Conservation (phyloP, 2,113 vertebrate species). For the Elephas maximus region DNA sequence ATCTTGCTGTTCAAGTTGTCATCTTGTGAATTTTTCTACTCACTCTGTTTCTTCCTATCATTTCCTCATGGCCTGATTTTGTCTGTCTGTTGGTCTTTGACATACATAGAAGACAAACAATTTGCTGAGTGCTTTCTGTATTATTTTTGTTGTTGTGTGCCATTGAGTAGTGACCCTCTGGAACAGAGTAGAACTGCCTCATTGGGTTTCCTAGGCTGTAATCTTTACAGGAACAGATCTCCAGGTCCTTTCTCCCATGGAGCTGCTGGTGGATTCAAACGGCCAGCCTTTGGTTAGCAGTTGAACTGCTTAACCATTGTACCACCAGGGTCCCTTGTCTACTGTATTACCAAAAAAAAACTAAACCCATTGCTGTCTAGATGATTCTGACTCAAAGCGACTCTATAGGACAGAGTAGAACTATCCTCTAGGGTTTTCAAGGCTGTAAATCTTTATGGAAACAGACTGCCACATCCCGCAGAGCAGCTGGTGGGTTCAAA, state of each 20-base stretch:
- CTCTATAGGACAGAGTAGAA: no score
- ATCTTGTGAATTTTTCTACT: conserved; percentile 47
- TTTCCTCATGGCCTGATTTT: conserved; percentile 58
- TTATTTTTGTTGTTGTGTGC: not conserved
- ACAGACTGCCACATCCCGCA: no score
- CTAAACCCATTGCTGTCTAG: no score
- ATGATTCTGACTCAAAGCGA: no score
- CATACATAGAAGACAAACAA: not conserved
- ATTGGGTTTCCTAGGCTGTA: not conserved
- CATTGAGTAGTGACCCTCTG: not conserved
- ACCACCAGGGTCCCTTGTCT: not conserved
- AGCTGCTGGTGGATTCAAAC: not conserved
- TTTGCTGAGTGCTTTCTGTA: not conserved
- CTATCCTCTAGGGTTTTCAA: no score
- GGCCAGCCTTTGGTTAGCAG: not conserved
- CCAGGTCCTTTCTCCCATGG: not conserved
- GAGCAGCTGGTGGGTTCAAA: no score
- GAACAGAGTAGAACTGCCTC: no score
- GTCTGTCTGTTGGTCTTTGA: conserved; percentile 32
- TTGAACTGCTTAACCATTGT: not conserved
- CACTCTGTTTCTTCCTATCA: not conserved
- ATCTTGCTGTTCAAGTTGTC: conserved; percentile 35
- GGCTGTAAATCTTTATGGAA: no score
- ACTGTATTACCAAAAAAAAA: no score
- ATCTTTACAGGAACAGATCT: not conserved